Conservation (phyloP, 2,797 vertebrate species). For the Sebastolobus alascanus region DNA sequence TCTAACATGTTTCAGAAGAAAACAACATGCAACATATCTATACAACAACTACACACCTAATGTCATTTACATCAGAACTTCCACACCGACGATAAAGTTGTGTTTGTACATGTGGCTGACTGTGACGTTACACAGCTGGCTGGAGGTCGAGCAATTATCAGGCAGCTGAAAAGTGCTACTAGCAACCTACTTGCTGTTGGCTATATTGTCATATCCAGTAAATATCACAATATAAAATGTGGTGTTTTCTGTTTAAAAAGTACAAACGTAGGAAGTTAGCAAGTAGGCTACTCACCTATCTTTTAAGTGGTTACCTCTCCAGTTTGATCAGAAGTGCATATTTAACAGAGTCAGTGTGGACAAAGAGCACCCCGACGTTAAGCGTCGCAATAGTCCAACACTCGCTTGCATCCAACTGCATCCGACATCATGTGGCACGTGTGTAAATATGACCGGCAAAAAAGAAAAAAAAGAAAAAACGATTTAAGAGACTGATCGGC, state of each 20-base stretch:
- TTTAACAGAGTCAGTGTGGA: too few species aligned
- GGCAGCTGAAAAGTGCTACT: background rate
- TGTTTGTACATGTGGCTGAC: background rate
- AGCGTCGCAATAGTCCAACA: too few species aligned
- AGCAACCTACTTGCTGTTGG: background rate
- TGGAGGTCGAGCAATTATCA: background rate
- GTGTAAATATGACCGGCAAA: background rate
- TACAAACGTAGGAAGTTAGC: background rate
- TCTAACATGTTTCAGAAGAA: background rate
- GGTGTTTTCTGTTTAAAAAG: too few species aligned
- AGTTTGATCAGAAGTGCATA: too few species aligned
- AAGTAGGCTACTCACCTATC: background rate
- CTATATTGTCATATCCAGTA: background rate
- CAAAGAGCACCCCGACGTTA: too few species aligned
- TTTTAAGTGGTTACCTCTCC: background rate
- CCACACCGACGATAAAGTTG: background rate
- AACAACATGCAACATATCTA: too few species aligned
- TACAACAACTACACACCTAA: too few species aligned
- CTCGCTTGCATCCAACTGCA: too few species aligned
- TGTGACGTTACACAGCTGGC: background rate
- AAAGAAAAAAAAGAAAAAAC: too few species aligned
- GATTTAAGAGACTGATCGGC: too few species aligned
- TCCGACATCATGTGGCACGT: background rate
- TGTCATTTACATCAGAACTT: too few species aligned
- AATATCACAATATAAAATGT: background rate